Evolutionary conservation across 2,797 vertebrate species (phyloP).

Genomic region (Brachyrhaphis roseni): DNA sequence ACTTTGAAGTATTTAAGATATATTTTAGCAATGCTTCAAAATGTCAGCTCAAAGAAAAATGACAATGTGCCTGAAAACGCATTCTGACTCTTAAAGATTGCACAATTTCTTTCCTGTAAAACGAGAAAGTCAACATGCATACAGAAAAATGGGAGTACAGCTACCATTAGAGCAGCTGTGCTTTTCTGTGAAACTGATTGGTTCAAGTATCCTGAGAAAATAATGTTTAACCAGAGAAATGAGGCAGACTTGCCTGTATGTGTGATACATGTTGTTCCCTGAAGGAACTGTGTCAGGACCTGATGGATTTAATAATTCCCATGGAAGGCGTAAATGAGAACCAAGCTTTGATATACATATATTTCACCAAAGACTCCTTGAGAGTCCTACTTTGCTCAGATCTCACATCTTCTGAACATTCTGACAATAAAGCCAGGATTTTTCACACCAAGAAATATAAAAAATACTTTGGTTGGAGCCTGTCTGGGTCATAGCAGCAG

Average conservation of each 20-base stretch:
- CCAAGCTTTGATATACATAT: not conserved
- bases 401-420: not conserved
- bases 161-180: not conserved
- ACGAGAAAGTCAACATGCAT: not conserved
- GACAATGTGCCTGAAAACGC: not conserved
- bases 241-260: not conserved
- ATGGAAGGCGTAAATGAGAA: not conserved
- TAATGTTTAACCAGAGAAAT: constrained; percentile 7
- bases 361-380: not conserved
- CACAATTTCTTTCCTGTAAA: not conserved
- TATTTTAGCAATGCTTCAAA: not conserved
- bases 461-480: too few relatives aligned
- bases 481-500: not conserved
- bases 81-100: not conserved
- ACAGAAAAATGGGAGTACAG: not conserved
- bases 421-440: not conserved
- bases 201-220: not conserved
- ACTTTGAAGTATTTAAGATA: not conserved
- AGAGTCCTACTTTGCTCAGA: not conserved
- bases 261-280: not conserved
- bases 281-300: not conserved
- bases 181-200: not conserved
- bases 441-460: not conserved
- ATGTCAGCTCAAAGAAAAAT: not conserved
- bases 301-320: not conserved